These are phyloP conservation scores for Pomatorhinus ruficollis DNA, from an alignment of 2,113 vertebrate genomes.

Conservation along the genomic window DNA sequence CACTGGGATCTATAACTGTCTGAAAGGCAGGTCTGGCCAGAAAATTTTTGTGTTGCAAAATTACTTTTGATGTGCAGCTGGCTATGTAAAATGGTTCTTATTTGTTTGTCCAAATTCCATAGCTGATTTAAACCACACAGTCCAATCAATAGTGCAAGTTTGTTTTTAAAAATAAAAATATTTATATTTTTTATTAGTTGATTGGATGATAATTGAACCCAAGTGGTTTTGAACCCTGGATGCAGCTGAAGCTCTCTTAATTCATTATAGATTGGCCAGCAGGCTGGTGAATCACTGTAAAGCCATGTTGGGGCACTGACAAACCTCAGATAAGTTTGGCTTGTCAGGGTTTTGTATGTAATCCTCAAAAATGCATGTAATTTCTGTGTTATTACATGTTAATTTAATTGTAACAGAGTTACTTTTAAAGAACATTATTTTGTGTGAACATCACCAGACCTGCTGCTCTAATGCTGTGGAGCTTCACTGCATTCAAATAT, in stretches of 20 bases:
- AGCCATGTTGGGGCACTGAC: neutral
- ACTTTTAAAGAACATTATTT: neutral
- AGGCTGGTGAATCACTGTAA: neutral
- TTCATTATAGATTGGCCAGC: neutral
- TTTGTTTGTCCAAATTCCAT: constrained; percentile 50
- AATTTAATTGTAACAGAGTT: neutral
- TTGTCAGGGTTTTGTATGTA: neutral
- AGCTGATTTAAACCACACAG: constrained; percentile 33
- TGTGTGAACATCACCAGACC: neutral
- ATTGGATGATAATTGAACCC: constrained; percentile 20
- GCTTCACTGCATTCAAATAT: neutral
- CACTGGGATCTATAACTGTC: constrained; percentile 70
- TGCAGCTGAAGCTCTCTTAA: neutral
- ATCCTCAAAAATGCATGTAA: neutral
- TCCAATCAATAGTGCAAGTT: constrained; percentile 15
- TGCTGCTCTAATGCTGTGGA: neutral
- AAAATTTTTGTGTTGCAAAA: constrained; percentile 65
- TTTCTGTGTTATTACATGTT: neutral
- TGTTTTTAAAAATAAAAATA: neutral
- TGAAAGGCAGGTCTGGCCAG: constrained; percentile 64
- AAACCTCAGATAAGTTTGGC: neutral
- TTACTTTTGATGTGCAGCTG: constrained; percentile 68
- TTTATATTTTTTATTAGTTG: constrained; percentile 3
- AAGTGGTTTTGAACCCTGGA: neutral
- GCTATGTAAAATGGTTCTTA: constrained; percentile 32